phyloP scores from a whole-genome alignment of 2,113 vertebrate species.

The Lagopus muta region DNA sequence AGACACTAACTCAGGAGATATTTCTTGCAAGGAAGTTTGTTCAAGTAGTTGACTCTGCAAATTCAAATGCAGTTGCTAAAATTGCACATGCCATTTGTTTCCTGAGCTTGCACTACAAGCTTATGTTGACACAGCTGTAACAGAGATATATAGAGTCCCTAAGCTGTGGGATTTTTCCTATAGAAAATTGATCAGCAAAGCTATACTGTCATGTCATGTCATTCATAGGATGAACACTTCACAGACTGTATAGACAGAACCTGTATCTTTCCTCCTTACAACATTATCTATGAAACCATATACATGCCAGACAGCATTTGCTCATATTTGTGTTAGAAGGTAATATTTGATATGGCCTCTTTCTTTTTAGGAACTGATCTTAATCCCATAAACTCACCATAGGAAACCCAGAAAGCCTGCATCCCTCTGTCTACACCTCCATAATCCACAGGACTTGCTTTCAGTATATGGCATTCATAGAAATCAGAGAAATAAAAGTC shows the following conservation, averaged over 20 bases:
- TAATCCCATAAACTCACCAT: background rate
- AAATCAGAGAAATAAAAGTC: background rate
- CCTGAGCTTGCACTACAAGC: background rate
- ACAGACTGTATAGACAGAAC: background rate
- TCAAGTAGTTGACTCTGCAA: background rate
- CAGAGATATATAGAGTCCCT: background rate
- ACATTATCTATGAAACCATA: background rate
- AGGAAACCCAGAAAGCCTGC: background rate
- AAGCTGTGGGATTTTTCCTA: background rate
- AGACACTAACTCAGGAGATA: background rate
- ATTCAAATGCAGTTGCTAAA: background rate
- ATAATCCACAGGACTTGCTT: background rate
- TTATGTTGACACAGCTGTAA: background rate
- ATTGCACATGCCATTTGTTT: background rate
- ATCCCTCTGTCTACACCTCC: background rate
- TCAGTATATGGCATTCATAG: background rate
- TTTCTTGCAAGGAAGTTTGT: background rate
- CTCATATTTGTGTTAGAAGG: background rate
- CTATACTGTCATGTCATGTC: background rate
- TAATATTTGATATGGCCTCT: background rate
- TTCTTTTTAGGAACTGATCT: background rate
- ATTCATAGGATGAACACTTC: background rate
- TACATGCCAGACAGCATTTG: background rate
- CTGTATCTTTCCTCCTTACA: background rate
- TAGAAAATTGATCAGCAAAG: background rate